Percentiles rank a stretch among this genome's conserved stretches.
These are phyloP conservation scores for Temnothorax curvispinosus DNA, from an alignment of 1,140 invertebrate species.

Conservation along the genomic window DNA sequence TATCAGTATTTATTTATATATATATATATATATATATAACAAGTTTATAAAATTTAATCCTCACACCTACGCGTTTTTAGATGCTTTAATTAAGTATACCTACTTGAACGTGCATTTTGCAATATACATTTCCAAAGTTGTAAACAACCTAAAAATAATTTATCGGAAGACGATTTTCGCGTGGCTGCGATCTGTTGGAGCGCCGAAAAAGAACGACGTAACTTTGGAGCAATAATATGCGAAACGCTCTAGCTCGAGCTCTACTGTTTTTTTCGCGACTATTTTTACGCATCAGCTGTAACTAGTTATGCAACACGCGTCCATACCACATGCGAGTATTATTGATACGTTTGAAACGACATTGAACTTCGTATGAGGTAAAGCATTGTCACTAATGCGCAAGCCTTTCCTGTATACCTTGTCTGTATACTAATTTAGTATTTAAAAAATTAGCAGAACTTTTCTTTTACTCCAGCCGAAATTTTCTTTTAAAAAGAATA, in stretches of 20 bases:
- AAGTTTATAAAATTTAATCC: not conserved
- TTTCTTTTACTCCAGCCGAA: not conserved
- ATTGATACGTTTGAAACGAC: constrained; percentile 12
- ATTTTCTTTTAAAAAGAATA: not conserved
- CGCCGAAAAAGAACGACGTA: not conserved
- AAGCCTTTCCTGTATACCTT: not conserved
- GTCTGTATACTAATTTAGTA: not conserved
- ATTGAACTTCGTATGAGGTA: not conserved
- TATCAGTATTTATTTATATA: no score
- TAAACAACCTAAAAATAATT: constrained; percentile 43
- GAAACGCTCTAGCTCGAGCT: not conserved
- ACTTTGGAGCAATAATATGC: not conserved
- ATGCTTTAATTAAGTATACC: not conserved
- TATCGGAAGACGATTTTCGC: not conserved
- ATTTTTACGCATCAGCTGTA: not conserved
- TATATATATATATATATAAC: not conserved
- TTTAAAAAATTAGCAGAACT: not conserved
- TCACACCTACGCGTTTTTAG: not conserved
- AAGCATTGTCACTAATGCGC: not conserved
- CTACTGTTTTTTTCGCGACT: not conserved
- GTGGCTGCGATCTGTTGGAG: not conserved
- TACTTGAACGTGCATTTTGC: not conserved
- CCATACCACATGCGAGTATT: not conserved
- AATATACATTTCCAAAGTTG: not conserved
- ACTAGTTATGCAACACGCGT: not conserved